Evolutionary conservation across 2,888 invertebrate species (phyloP).

Genomic region (Tuberolachnus salignus): DNA sequence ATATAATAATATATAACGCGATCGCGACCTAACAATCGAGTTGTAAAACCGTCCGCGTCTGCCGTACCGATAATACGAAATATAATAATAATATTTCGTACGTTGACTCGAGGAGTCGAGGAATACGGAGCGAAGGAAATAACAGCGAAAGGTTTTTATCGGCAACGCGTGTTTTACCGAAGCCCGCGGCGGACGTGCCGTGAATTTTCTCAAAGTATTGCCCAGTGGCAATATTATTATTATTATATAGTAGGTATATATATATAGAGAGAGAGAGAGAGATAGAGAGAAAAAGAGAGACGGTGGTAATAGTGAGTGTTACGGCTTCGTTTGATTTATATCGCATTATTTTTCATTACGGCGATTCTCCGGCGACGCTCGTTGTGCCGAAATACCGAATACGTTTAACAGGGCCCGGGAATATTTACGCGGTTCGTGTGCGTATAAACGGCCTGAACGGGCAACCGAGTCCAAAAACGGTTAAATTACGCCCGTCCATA

Average conservation of each 20-base stretch:
- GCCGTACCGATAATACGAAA: not conserved
- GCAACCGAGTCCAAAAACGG: not conserved
- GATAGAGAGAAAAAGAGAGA: no score
- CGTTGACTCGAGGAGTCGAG: slow-evolving; percentile 25
- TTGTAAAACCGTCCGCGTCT: slow-evolving; percentile 7
- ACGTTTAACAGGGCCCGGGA: slow-evolving; percentile 11
- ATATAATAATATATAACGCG: not conserved
- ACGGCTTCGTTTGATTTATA: slow-evolving; percentile 46
- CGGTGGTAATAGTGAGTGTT: not conserved
- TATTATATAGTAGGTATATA: no score
- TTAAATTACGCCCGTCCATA: no score
- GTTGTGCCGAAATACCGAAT: not conserved
- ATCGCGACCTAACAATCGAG: slow-evolving; percentile 24
- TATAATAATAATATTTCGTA: not conserved
- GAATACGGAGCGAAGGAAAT: slow-evolving; percentile 20
- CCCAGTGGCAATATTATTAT: not conserved
- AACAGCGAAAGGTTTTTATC: slow-evolving; percentile 44
- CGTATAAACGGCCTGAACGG: not conserved
- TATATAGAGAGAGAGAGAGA: no score
- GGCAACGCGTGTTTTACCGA: slow-evolving; percentile 47
- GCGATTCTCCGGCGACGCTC: slow-evolving; percentile 27
- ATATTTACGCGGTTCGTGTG: not conserved
- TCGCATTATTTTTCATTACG: slow-evolving; percentile 49
- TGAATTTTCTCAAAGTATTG: slow-evolving; percentile 22
- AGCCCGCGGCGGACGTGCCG: slow-evolving; percentile 39